Conservation (phyloP, 2,888 invertebrate species). For the Diaperis boleti region DNA sequence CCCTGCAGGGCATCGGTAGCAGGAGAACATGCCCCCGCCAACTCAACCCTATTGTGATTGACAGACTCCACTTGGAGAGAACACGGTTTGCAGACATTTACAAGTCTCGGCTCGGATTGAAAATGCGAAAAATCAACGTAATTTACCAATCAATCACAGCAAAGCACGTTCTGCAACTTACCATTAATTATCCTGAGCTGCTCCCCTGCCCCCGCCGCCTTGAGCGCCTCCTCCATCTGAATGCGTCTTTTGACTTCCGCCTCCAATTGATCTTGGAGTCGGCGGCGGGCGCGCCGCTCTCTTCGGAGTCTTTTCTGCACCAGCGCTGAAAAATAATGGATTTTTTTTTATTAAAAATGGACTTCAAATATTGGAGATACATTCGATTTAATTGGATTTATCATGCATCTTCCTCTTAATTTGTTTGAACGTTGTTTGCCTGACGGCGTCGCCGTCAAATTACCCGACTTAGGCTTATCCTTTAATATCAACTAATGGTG, state of each 20-base stretch:
- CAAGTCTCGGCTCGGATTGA: slow-evolving; percentile 31
- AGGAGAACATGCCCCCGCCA: slow-evolving; percentile 23
- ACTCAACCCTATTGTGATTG: slow-evolving; percentile 36
- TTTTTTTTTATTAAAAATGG: no score
- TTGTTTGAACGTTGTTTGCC: not conserved
- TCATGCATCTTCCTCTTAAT: no score
- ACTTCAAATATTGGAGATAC: no score
- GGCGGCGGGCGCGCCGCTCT: slow-evolving; percentile 84
- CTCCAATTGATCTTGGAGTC: slow-evolving; percentile 88
- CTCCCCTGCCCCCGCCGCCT: slow-evolving; percentile 82
- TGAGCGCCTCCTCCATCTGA: slow-evolving; percentile 85
- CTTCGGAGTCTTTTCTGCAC: slow-evolving; percentile 92
- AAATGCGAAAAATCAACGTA: slow-evolving; percentile 35
- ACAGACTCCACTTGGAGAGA: slow-evolving; percentile 32
- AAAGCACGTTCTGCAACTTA: slow-evolving; percentile 63
- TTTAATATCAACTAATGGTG: not conserved
- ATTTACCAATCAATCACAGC: slow-evolving; percentile 40
- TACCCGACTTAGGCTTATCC: no score
- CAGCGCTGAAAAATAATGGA: slow-evolving; percentile 80
- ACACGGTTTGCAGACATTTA: slow-evolving; percentile 32
- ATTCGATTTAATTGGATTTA: no score
- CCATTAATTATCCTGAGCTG: slow-evolving; percentile 85
- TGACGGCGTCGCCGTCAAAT: not conserved
- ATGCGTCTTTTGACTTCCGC: slow-evolving; percentile 82
- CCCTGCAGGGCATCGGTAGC: slow-evolving; percentile 56